Evolutionary conservation across 2,797 vertebrate genomes (phyloP).

Genomic region (Garrulus glandarius): DNA sequence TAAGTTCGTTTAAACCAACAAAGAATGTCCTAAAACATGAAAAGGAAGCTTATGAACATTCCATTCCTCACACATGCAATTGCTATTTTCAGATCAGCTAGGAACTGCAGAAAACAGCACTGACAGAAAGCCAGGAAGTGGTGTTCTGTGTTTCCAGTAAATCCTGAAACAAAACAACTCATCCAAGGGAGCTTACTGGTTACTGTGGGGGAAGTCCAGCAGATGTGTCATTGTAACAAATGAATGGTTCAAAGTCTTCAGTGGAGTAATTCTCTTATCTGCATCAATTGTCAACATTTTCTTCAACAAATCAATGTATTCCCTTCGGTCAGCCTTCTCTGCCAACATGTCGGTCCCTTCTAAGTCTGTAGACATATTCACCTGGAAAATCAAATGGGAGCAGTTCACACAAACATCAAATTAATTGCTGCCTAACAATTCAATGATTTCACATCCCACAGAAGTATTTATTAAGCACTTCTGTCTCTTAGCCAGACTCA

Average conservation of each 20-base stretch:
- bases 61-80: not conserved
- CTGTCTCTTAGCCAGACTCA: not conserved
- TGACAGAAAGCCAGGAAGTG: not conserved
- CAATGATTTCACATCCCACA: not conserved
- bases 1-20: not conserved
- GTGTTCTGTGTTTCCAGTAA: not conserved
- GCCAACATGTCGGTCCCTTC: slow-evolving; percentile 96
- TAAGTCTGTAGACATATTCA: slow-evolving; percentile 95
- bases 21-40: not conserved
- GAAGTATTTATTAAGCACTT: not conserved
- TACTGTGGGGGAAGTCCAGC: slow-evolving; percentile 97
- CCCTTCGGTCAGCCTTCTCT: slow-evolving; percentile 95
- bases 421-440: not conserved
- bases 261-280: slow-evolving; percentile 95
- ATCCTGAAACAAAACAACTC: not conserved
- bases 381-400: slow-evolving; percentile 72
- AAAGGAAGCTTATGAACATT: not conserved
- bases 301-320: slow-evolving; percentile 97
- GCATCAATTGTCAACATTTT: slow-evolving; percentile 98
- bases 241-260: slow-evolving; percentile 95
- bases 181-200: slow-evolving; percentile 82
- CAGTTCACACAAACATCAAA: not conserved
- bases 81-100: not conserved
- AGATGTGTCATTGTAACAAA: slow-evolving; percentile 97
- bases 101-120: not conserved